Evolutionary conservation across 2,797 vertebrate genomes (phyloP).

Genomic region (Rhyacichthys aspro): DNA sequence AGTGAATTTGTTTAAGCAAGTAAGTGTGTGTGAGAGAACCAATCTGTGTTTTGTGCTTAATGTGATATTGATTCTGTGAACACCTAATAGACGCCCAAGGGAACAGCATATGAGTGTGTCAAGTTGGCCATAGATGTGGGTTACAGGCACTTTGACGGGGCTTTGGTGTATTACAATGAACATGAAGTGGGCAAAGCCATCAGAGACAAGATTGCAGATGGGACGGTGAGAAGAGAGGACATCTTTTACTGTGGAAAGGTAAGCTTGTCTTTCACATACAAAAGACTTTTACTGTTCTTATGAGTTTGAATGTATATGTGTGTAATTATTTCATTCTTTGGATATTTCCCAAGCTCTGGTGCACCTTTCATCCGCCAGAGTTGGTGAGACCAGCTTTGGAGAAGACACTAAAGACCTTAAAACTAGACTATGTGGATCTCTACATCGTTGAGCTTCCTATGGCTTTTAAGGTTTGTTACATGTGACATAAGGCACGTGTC

Average conservation of each 20-base stretch:
- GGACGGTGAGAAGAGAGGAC: constrained; percentile 87
- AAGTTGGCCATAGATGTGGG: constrained; percentile 89
- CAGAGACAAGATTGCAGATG: constrained; percentile 89
- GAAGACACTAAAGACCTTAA: constrained; percentile 82
- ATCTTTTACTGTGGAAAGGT: constrained; percentile 98
- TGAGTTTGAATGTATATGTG: background rate
- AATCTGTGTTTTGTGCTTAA: background rate
- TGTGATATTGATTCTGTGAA: constrained; percentile 5
- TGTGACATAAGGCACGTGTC: no score
- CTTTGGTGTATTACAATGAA: constrained; percentile 89
- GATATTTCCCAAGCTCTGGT: constrained; percentile 93
- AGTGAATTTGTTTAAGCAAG: no score
- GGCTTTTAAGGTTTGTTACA: constrained; percentile 91
- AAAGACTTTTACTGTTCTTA: background rate
- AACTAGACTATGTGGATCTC: constrained; percentile 92
- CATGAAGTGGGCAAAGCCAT: constrained; percentile 92
- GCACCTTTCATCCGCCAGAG: constrained; percentile 85
- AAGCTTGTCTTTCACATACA: background rate
- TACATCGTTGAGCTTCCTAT: constrained; percentile 93
- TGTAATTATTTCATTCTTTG: background rate
- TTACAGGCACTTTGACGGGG: constrained; percentile 92
- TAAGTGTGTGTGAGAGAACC: no score
- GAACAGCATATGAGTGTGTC: constrained; percentile 79
- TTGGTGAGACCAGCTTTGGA: constrained; percentile 87
- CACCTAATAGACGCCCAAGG: constrained; percentile 82